Evolutionary conservation across 2,797 vertebrate genomes (phyloP), one percentile per base, ranked within the genome.

Genomic region (Pipistrellus pygmaeus): DNA sequence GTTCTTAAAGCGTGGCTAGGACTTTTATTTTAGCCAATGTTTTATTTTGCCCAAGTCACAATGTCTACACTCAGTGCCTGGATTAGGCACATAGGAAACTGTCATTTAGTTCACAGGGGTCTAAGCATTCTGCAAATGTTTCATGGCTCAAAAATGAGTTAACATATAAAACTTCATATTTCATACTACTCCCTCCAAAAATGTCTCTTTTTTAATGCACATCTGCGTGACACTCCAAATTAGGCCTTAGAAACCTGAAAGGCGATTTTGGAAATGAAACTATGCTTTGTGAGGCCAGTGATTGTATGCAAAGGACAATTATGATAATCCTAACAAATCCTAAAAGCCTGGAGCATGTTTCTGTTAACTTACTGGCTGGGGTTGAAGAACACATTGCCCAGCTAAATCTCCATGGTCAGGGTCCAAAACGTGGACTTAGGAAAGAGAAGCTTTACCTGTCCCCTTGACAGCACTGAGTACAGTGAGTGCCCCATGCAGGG

Each of bases 261-360:
- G 12, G n/a, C 88, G 80, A 83, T 93, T 92, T 76, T 76, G 48
- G 53, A 83, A 76, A 86, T 72, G 48, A 88, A 93, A 89, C 91
- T 86, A 66, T 66, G n/a, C 23, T 60, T 92, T 92, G 85, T 81
- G 69, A 85, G 18, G 68, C 3, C 51, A 83, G 46, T 91, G 6
- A 84, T 38, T 84, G 12, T 66, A 82, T 55, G 44, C 66, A 62
- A 92, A 95, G 12, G 75, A 73, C 8, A 81, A 51, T 66, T 71
- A 64, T 38, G 84, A 55, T 32, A 82, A 90, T 76, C 71, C 32
- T 27, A 60, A 32, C 30, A 81, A 91, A 73, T 48, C 25, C 66
- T 85, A 32, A 91, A 94, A 84, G 18, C 1, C 53, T 77, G 11
- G 6, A 57, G 11, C 46, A 23, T 41, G 86, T 80, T 89, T 90